phyloP scores from a whole-genome alignment of 2,113 vertebrate genomes.

The Steatornis caripensis region DNA sequence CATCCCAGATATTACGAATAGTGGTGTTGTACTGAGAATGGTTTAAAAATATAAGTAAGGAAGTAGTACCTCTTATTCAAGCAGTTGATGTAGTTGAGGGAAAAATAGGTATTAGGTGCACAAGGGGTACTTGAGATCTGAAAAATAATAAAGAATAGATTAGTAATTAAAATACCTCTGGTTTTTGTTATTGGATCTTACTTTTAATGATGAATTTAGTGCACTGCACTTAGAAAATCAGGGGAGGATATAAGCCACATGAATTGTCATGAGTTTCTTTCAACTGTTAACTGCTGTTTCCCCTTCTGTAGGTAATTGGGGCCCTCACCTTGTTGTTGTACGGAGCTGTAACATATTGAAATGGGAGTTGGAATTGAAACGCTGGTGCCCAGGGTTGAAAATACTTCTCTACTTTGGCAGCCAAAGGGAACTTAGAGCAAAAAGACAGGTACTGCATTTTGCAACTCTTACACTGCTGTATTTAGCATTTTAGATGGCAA shows the following conservation, averaged over 20 bases:
- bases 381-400: conserved; percentile 91
- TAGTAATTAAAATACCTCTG: neutral
- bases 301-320: conserved; percentile 81
- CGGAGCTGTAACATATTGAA: conserved; percentile 86
- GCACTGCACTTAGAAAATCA: neutral
- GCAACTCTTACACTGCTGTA: neutral
- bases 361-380: conserved; percentile 92
- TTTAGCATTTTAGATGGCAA: neutral
- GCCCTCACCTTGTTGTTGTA: conserved; percentile 89
- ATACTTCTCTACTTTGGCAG: conserved; percentile 87
- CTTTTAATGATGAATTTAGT: neutral
- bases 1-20: neutral
- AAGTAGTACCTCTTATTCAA: neutral
- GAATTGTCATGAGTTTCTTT: neutral
- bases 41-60: neutral
- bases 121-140: neutral
- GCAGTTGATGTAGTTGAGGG: neutral
- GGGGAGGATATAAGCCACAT: neutral
- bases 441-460: conserved; percentile 79
- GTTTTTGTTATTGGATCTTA: neutral
- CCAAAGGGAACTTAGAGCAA: conserved; percentile 80
- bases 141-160: neutral
- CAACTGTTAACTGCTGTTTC: neutral
- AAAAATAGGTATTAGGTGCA: neutral
- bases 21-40: neutral